Percentiles rank a stretch among this genome's conserved stretches.
Conservation (phyloP, 1,140 invertebrate genomes). For the Bombus balteatus region DNA sequence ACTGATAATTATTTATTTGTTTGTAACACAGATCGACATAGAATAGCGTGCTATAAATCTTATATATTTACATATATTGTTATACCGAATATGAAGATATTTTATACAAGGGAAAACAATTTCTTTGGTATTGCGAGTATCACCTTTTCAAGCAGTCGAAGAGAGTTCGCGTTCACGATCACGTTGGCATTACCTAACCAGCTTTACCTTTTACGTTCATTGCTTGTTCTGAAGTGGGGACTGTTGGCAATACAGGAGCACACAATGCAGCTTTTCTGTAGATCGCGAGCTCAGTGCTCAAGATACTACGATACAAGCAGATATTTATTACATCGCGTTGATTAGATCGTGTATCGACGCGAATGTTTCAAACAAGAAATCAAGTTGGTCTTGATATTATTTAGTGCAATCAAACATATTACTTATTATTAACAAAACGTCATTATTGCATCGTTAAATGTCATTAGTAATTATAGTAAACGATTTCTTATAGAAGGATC, state of each 20-base stretch:
- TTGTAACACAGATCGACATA: too few relatives aligned
- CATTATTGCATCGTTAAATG: too few relatives aligned
- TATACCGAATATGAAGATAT: neutral
- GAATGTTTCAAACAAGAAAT: neutral
- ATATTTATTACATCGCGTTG: constrained; percentile 17
- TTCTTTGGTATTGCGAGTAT: neutral
- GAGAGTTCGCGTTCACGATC: constrained; percentile 53
- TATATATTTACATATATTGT: too few relatives aligned
- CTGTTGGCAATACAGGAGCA: constrained; percentile 63
- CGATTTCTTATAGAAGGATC: too few relatives aligned
- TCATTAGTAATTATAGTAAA: too few relatives aligned
- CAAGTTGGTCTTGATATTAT: neutral
- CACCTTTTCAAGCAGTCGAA: constrained; percentile 16
- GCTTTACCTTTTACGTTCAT: constrained; percentile 78
- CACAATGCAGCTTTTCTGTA: constrained; percentile 71
- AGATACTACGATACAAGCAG: constrained; percentile 28
- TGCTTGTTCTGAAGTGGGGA: constrained; percentile 69
- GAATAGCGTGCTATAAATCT: too few relatives aligned
- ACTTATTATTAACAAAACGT: neutral
- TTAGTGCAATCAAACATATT: neutral
- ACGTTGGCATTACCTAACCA: constrained; percentile 72
- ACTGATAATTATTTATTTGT: neutral
- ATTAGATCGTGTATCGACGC: neutral
- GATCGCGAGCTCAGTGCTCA: constrained; percentile 17
- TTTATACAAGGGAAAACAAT: neutral